Base-by-base conservation (phyloP, 2,113 vertebrate species). In the Anser brachyrhynchus region DNA sequence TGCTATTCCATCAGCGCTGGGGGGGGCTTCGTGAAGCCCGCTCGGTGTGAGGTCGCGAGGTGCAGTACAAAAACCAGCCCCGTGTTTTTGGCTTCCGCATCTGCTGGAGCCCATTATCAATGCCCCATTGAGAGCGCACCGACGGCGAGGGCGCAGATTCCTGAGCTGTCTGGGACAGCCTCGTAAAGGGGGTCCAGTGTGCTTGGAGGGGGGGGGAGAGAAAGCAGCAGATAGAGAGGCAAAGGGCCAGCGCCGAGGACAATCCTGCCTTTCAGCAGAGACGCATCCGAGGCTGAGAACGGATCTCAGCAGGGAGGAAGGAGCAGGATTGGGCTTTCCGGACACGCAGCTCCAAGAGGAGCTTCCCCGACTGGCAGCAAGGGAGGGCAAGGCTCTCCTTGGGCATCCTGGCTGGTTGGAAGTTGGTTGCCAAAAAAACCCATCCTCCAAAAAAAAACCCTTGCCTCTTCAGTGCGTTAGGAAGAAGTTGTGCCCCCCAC, bases 401-500 rank as follows among this genome's bases (percentile, higher is more conserved):
- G 9, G 61, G 12, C 73, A 31, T 37, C 77, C 59, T 29, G 59
- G n/a, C 66, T 51, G 81, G 16, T 46, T 51, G 55, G 16, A 59
- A 23, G 11, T 29, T 4, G 4, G 5, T 20, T 43, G 39, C 44
- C 12, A 29, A 51, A 51, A 11, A 11, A 17, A 8, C 17, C 7
- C 11, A 4, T 10, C 54, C 54, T 11, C 4, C 44, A 44, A 44
- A 44, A 44, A 44, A 43, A 44, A n/a, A 23, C 57, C n/a, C 9
- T 23, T 3, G 65, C 59, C 26, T 35, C 37, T 7, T 29, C 7
- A 22, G 43, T 6, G 10, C 1, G 1, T 33, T 18, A 15, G 83
- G 55, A 31, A 23, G 46, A 19, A 31, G 37, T 12, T 3, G 4
- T 0, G 9, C 21, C 43, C 2, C 0, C 3, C 33, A 10, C 23